These are phyloP conservation scores for Vombatus ursinus DNA, from an alignment of 2,113 vertebrate genomes.

Conservation along the genomic window DNA sequence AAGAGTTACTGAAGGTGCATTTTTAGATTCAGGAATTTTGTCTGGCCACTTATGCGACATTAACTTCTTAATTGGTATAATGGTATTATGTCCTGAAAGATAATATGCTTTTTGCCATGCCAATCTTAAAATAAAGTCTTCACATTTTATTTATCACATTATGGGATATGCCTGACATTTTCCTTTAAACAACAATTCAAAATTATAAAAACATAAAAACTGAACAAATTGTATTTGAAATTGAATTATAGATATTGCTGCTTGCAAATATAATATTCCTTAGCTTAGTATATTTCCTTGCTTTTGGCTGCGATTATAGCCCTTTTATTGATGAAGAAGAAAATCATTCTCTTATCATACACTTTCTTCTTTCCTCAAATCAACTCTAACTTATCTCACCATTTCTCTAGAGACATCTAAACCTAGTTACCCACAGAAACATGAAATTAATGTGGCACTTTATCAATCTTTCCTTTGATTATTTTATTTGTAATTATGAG, in stretches of 20 bases:
- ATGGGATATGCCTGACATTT: neutral
- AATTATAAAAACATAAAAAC: neutral
- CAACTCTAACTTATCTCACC: neutral
- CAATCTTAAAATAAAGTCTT: neutral
- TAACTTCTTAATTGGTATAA: neutral
- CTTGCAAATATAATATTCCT: constrained; percentile 25
- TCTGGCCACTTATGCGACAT: neutral
- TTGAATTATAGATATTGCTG: neutral
- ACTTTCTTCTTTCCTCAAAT: neutral
- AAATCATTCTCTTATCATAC: neutral
- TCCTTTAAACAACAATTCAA: neutral
- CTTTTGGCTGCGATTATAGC: neutral
- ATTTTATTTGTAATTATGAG: neutral
- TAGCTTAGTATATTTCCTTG: neutral
- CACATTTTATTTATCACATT: neutral
- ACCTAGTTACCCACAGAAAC: neutral
- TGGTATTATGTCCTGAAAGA: neutral
- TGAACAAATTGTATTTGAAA: neutral
- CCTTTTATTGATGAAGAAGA: neutral
- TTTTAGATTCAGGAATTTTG: neutral
- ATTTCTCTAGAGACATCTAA: constrained; percentile 6
- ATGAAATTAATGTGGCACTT: neutral
- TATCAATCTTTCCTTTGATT: constrained; percentile 6
- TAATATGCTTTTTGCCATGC: neutral
- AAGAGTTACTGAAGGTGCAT: neutral